Percentiles rank a stretch among this genome's conserved stretches.
Evolutionary conservation across 2,888 invertebrate genomes (phyloP).

Genomic region (Euzetes globulus): DNA sequence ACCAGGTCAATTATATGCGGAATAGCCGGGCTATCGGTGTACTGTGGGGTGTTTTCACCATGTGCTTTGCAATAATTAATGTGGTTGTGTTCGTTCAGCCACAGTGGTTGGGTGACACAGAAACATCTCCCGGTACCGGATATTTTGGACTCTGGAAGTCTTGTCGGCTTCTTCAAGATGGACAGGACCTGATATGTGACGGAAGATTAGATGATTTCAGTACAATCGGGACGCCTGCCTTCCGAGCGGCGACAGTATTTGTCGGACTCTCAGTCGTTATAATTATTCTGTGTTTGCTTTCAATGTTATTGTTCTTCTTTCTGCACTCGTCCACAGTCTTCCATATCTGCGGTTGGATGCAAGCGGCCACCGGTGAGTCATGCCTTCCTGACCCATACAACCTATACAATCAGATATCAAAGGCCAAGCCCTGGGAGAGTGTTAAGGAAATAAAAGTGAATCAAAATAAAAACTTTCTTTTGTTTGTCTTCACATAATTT

Average conservation of each 20-base stretch:
- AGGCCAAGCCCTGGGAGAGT: not conserved
- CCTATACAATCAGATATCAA: not conserved
- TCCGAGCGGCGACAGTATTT: constrained; percentile 76
- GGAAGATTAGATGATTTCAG: constrained; percentile 64
- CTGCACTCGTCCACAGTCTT: constrained; percentile 84
- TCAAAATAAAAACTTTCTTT: too few species aligned
- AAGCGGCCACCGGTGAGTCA: constrained; percentile 81
- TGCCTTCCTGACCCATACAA: not conserved
- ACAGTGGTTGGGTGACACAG: constrained; percentile 73
- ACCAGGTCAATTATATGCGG: constrained; percentile 37
- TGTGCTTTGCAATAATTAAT: constrained; percentile 91
- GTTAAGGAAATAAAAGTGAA: too few species aligned
- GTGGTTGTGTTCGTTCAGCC: constrained; percentile 88
- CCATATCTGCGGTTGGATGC: constrained; percentile 89
- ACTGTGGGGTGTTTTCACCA: constrained; percentile 93
- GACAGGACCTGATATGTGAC: constrained; percentile 66
- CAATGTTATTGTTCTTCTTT: constrained; percentile 83
- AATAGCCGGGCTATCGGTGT: constrained; percentile 73
- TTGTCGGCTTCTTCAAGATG: constrained; percentile 64
- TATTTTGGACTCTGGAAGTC: constrained; percentile 87
- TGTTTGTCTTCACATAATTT: too few species aligned
- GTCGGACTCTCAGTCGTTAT: constrained; percentile 76
- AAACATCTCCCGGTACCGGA: constrained; percentile 75
- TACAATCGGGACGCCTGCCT: constrained; percentile 71
- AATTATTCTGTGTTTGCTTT: constrained; percentile 75